Evolutionary conservation across 2,797 vertebrate species (phyloP), one percentile per base, ranked within the genome.

Genomic region (Chromis chromis): DNA sequence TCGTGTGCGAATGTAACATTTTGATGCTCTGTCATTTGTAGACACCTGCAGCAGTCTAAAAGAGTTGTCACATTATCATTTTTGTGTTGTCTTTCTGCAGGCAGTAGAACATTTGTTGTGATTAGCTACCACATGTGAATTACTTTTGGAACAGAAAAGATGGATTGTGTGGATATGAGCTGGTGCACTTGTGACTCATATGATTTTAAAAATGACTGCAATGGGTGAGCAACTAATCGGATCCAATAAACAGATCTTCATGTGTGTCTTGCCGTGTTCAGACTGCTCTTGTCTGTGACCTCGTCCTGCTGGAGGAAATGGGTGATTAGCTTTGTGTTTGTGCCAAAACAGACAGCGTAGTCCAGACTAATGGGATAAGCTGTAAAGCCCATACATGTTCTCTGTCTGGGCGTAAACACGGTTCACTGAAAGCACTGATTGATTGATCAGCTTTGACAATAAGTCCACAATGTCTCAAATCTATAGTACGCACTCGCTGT

Each of bases 301-400:
- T 65, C 60, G 54, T 70, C 39, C 53, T 42, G 24, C 42, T 33
- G 5, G 44, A 61, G 42, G 53, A 57, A 53, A 65, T 56, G 8
- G 53, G 25, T 52, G 59, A 73, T 84, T 62, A 70, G 48, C 53
- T 19, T 52, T 46, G 56, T 56, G 56, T 70, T 56, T 50, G 60
- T 79, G 64, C 33, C 57, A 17, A 33, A 73, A 64, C 58, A 56
- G 70, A 59, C 24, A 6, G 39, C 0, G 8, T 61, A 33, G 70
- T 81, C 72, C 50, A 68, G 70, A 58, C 62, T 91, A 90, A 91
- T 86, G 70, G 82, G 88, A 88, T 91, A 25, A 90, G 71, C 65
- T 70, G 74, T 75, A 85, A 89, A 85, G 49, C 70, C 49, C 21
- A 27, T 62, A n/a, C 33, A 2, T 36, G 33, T 48, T 76, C 14